phyloP scores from a whole-genome alignment of 2,888 invertebrate species.

The Parthenolecanium corni region DNA sequence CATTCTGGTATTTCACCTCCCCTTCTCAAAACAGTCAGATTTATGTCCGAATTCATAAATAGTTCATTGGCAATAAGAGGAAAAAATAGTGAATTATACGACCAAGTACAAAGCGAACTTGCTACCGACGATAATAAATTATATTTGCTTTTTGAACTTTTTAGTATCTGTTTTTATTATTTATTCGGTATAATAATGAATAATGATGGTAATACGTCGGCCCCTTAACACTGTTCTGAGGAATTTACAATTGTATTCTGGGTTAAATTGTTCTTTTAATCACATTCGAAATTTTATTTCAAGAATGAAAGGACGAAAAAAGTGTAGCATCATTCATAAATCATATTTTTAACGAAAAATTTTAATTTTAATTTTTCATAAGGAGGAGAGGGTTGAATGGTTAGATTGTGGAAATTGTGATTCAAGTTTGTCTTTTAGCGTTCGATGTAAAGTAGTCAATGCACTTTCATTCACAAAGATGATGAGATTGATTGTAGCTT shows the following conservation, averaged over 20 bases:
- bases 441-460: too few species aligned
- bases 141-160: constrained; percentile 17
- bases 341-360: too few species aligned
- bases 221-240: constrained; percentile 11
- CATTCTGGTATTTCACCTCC: neutral
- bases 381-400: too few species aligned
- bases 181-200: constrained; percentile 21
- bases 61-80: constrained; percentile 14
- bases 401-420: too few species aligned
- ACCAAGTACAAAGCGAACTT: constrained; percentile 12
- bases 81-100: constrained; percentile 16
- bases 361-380: too few species aligned
- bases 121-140: constrained; percentile 20
- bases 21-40: constrained; percentile 7
- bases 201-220: constrained; percentile 2
- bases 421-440: too few species aligned
- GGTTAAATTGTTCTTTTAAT: constrained; percentile 15
- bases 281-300: constrained; percentile 7
- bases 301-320: too few species aligned
- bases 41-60: constrained; percentile 16
- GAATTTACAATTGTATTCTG: constrained; percentile 8
- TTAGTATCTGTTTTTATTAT: constrained; percentile 21
- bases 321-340: too few species aligned
- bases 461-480: too few species aligned
- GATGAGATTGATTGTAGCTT: too few species aligned